Evolutionary conservation across 2,888 invertebrate genomes (phyloP).

Genomic region (Minunthozetes semirufus): DNA sequence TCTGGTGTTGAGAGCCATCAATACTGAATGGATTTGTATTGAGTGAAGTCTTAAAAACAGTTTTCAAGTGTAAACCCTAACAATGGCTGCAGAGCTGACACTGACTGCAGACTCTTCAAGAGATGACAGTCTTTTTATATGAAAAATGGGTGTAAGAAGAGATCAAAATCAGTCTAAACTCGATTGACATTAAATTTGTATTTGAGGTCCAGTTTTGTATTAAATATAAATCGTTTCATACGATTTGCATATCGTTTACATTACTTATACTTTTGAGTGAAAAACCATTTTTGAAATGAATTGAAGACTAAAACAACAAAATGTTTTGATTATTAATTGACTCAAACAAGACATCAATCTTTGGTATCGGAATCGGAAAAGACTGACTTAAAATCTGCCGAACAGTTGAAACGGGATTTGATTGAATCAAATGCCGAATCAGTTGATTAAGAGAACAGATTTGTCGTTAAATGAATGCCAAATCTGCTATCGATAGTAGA

Average conservation of each 20-base stretch:
- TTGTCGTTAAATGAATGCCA: neutral
- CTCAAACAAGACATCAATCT: too few relatives aligned
- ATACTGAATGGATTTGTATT: neutral
- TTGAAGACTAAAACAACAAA: too few relatives aligned
- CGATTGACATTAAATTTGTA: too few relatives aligned
- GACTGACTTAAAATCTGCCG: too few relatives aligned
- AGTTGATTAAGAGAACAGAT: neutral
- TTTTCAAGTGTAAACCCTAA: neutral
- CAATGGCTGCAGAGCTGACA: constrained; percentile 12
- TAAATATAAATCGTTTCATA: too few relatives aligned
- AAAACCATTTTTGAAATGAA: too few relatives aligned
- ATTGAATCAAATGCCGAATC: neutral
- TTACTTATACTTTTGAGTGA: too few relatives aligned
- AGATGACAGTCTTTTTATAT: neutral
- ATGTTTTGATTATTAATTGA: too few relatives aligned
- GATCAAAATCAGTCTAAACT: neutral
- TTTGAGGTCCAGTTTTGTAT: too few relatives aligned
- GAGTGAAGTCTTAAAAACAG: too few relatives aligned
- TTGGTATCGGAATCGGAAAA: too few relatives aligned
- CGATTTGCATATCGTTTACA: too few relatives aligned
- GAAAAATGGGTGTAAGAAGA: neutral
- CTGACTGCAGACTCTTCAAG: neutral
- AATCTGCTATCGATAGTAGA: neutral
- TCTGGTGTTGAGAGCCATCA: neutral
- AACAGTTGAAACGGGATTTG: neutral